Base-by-base conservation (phyloP, 2,113 vertebrate species). In the Leucoraja erinaceus region DNA sequence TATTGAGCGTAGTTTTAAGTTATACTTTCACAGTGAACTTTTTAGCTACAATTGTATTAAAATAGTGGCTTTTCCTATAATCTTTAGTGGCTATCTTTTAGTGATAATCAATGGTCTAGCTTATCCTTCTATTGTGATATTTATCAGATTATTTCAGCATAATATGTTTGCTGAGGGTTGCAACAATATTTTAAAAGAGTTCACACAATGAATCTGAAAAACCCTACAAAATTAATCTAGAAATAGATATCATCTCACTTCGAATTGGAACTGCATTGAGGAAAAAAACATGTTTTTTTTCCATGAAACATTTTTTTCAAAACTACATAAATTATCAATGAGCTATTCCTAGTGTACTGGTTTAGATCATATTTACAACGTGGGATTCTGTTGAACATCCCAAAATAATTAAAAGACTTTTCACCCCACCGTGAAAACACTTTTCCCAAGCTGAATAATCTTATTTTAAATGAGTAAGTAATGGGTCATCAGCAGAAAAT, bases 381-480 rank as follows among this genome's bases (percentile, higher is more conserved):
- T 79, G 77, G 5, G 38, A 14, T 38, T 79, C 31, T 79, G 33
- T 79, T 79, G 31, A 79, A 79, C 11, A 79, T 47, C 31, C 25
- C 33, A 47, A 22, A 81, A 84, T 95, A 94, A 95, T 95, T 94
- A 94, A 93, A 95, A 88, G 38, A 66, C 86, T 93, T 54, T 93
- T 93, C 18, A 93, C 94, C 94, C 93, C 93, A 56, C 5, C 8
- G 93, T 93, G 94, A 95, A 93, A 81, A 28, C 47, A 92, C 78
- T 59, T 74, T 74, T 77, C 12, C 63, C 9, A 59, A 90, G 77
- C 93, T 22, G 63, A 72, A 20, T 5, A 72, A 68, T 14, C 90
- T 93, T 90, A 74, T 20, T 92, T 93, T 59, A 74, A 86, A 70
- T 93, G 83, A 88, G 93, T 94, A 93, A 88, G 93, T 94, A 93